Percentiles rank a stretch among this genome's conserved stretches.
Conservation (phyloP, 2,797 vertebrate genomes). For the Masticophis lateralis region DNA sequence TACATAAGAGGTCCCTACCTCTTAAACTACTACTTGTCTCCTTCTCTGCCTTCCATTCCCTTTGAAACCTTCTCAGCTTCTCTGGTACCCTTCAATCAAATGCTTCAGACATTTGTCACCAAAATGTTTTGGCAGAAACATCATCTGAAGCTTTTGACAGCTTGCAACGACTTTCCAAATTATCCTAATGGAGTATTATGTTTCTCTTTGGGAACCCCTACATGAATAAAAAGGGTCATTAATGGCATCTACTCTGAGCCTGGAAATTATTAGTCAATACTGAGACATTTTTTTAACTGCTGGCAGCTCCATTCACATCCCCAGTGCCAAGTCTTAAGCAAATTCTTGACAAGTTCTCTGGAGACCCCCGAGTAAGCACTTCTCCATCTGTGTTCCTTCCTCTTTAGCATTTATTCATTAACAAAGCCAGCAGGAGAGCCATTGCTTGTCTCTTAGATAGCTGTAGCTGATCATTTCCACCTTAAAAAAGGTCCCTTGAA, state of each 20-base stretch:
- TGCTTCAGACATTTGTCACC: slow-evolving; percentile 68
- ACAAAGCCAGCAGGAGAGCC: not conserved
- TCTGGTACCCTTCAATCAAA: slow-evolving; percentile 71
- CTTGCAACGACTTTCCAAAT: slow-evolving; percentile 74
- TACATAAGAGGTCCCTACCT: not conserved
- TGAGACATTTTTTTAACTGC: slow-evolving; percentile 63
- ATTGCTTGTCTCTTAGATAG: not conserved
- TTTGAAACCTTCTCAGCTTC: slow-evolving; percentile 59
- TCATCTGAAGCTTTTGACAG: slow-evolving; percentile 78
- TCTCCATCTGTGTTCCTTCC: slow-evolving; percentile 31
- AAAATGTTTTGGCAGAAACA: slow-evolving; percentile 79
- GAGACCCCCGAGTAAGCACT: slow-evolving; percentile 55
- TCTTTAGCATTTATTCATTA: not conserved
- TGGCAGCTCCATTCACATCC: slow-evolving; percentile 62
- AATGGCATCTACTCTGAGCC: slow-evolving; percentile 72
- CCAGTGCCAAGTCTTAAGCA: slow-evolving; percentile 50
- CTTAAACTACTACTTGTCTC: not conserved
- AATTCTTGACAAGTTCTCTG: slow-evolving; percentile 24
- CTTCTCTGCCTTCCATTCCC: slow-evolving; percentile 41
- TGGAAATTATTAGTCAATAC: slow-evolving; percentile 72
- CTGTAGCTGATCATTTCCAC: not conserved
- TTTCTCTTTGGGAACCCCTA: slow-evolving; percentile 74
- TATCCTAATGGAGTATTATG: slow-evolving; percentile 78
- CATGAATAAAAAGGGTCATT: slow-evolving; percentile 81
- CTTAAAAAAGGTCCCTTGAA: not conserved